Evolutionary conservation across 2,113 vertebrate genomes (phyloP), one percentile per base, ranked within the genome.

Genomic region (Morone saxatilis): DNA sequence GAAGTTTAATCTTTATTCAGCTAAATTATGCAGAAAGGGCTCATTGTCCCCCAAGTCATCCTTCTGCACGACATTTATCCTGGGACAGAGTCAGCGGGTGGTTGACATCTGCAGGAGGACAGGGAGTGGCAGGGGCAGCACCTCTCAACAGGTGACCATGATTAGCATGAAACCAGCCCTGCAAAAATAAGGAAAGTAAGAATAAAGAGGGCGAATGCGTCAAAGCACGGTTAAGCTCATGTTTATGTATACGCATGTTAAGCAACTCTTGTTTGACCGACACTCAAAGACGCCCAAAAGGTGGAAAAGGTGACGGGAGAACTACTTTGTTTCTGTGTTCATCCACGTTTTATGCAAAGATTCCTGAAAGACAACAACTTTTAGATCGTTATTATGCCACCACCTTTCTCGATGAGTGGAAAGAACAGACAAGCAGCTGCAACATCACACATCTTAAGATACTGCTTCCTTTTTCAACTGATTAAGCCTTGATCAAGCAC

Each of bases 131-230:
- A 76, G 87, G 92, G 91, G 82, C 87, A 84, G 54, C 86, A 88
- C 86, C 88, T 89, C 86, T 85, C 88, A 88, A 92, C 88, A 91
- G 90, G 93, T 93, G 90, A 77, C 80, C 43, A 22, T 36, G 51
- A 91, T 91, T 92, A 89, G 87, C 88, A 90, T 87, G 84, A 91
- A 90, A 78, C 31, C 53, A 40, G 76, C 47, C 61, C 12, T 1
- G 54, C 62, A 53, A 81, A 86, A 85, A 83, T 56, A 1, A 70
- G 67, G 22, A 78, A 90, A 76, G 25, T 45, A 62, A 22, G 69
- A 81, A 68, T 50, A 83, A 86, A 86, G 84, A 84, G 78, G 83
- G 82, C 80, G 83, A 36, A 57, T 22, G 63, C 51, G 86, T 93
- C 86, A 88, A 91, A 87, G 83, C 70, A 22, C 13, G 7, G 31